Evolutionary conservation across 1,140 invertebrate species (phyloP), one percentile per base, ranked within the genome.

Genomic region (Dendroctonus ponderosae): DNA sequence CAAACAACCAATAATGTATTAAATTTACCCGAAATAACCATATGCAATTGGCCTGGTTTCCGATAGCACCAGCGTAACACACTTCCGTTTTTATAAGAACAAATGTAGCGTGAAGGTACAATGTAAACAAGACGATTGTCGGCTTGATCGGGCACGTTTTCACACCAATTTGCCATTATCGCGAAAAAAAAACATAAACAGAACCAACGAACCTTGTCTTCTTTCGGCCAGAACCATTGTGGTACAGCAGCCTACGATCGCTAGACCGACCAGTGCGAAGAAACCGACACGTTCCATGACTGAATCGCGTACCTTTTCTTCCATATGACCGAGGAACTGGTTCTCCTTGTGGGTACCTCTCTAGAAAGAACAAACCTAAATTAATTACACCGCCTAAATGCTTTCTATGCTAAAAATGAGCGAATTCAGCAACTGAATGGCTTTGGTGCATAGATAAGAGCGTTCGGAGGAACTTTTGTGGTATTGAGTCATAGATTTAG

Each of bases 271-370:
- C 8, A 63, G 37, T 15, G 56, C 42, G 2, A 63, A 26, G 8
- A 63, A 63, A 63, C 56, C 62, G 62, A 15, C 40, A 52, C 62
- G 46, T 15, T 54, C 52, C 62, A 63, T 63, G 62, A 63, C 62
- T 63, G 40, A 54, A 15, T 54, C n/a, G n/a, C 37, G 38, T n/a
- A 40, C 62, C 37, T 63, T 39, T 54, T 63, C 52, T 46, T 63
- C 48, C 26, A 41, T 26, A 26, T n/a, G 26, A 3, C 26, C 26
- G 26, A 26, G 26, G 3, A 26, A 26, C 26, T 26, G 26, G 26
- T 26, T 26, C 26, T 26, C 26, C 26, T 26, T 26, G 26, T 26
- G 26, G 26, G 26, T 26, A 26, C 26, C 26, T 26, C 26, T 26
- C 26, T 26, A 26, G 26, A 26, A 26, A 26, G 26, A 26, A 26